Base-by-base conservation (phyloP, 2,888 invertebrate genomes). In the Sceliomorpha sp. region DNA sequence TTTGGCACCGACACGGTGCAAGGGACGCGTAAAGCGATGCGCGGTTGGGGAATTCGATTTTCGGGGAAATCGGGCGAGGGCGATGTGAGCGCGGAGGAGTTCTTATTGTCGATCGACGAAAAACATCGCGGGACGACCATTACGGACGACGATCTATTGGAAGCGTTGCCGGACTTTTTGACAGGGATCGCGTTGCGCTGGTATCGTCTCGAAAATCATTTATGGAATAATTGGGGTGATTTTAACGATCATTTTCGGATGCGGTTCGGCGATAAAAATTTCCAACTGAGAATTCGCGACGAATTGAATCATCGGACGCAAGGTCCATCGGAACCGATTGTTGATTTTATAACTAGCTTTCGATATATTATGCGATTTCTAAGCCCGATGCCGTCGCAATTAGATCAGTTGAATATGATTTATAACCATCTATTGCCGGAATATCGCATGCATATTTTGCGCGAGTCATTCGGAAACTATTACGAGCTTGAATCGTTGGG, bases 1-100 rank as follows among this genome's bases (percentile, higher is more conserved):
- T n/a, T n/a, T n/a, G n/a, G n/a, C n/a, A n/a, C n/a, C n/a, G n/a
- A n/a, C n/a, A n/a, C n/a, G n/a, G n/a, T n/a, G n/a, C n/a, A n/a
- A n/a, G n/a, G n/a, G n/a, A n/a, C n/a, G n/a, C n/a, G n/a, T n/a
- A n/a, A n/a, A n/a, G n/a, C n/a, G n/a, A n/a, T n/a, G n/a, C n/a
- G n/a, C n/a, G n/a, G n/a, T n/a, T n/a, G n/a, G n/a, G n/a, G n/a
- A n/a, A n/a, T n/a, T n/a, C n/a, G n/a, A n/a, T n/a, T n/a, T n/a
- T n/a, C n/a, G n/a, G n/a, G n/a, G n/a, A n/a, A n/a, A n/a, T n/a
- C n/a, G n/a, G n/a, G n/a, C n/a, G n/a, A n/a, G n/a, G n/a, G n/a
- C n/a, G n/a, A n/a, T n/a, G n/a, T 29, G 29, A 40, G 40, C 9
- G 53, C 42, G 6, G 53, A 53, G 12, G 53, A 53, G 20, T 40